These are phyloP conservation scores for Lycopodina hypogea DNA, from an alignment of 37 sponge, comb jelly and placozoan species.

Conservation along the genomic window DNA sequence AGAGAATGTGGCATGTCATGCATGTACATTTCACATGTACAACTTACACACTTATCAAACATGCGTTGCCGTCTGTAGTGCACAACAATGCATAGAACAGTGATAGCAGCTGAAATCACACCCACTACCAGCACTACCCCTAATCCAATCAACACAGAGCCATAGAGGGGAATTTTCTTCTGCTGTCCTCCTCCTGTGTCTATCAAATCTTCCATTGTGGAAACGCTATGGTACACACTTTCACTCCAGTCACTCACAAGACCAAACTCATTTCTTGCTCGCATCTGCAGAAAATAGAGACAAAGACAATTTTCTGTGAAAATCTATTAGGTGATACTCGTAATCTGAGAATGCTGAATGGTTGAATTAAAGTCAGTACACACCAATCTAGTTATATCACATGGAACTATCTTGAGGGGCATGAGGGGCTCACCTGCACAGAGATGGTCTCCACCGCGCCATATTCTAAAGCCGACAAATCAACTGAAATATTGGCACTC, in stretches of 20 bases:
- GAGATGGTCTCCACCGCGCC: not conserved
- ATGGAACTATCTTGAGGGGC: not conserved
- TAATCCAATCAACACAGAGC: not conserved
- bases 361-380: too few species aligned
- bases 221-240: not conserved
- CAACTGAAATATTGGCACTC: not conserved
- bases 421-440: not conserved
- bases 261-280: conserved; percentile 4
- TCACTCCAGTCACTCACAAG: conserved; percentile 19
- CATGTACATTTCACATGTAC: too few species aligned
- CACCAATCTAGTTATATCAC: too few species aligned
- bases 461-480: not conserved
- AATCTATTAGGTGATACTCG: too few species aligned
- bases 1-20: too few species aligned
- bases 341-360: too few species aligned
- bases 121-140: not conserved
- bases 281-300: conserved; percentile 8
- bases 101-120: not conserved
- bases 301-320: too few species aligned
- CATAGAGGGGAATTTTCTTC: conserved; percentile 7
- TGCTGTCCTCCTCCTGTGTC: too few species aligned
- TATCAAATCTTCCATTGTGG: not conserved
- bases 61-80: not conserved
- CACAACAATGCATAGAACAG: not conserved
- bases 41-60: not conserved